Conservation (phyloP, 2,113 vertebrate species). For the Anas platyrhynchos region DNA sequence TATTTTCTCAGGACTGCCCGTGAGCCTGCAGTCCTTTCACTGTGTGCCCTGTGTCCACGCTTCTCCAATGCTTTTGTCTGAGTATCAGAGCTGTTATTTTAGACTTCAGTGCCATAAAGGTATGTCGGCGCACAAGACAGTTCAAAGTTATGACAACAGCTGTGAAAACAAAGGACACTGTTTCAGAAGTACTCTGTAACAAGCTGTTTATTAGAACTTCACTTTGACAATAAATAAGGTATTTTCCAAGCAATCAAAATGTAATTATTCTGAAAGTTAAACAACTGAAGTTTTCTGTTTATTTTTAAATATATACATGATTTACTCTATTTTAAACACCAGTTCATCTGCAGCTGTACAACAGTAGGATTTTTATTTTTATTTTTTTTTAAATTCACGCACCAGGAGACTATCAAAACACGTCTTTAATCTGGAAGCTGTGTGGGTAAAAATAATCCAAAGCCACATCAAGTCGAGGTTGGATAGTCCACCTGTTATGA, state of each 20-base stretch:
- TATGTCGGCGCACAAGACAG: background rate
- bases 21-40: background rate
- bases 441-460: background rate
- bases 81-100: background rate
- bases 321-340: conserved; percentile 58
- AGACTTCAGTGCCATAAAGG: background rate
- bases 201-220: conserved; percentile 69
- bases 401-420: background rate
- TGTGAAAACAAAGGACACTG: background rate
- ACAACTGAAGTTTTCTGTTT: conserved; percentile 43
- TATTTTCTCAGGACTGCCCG: background rate
- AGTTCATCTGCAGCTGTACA: conserved; percentile 38
- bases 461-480: background rate
- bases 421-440: background rate
- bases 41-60: too few species aligned
- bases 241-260: conserved; percentile 53
- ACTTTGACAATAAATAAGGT: conserved; percentile 68
- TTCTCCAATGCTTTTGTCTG: background rate
- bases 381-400: background rate
- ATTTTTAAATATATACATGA: conserved; percentile 57
- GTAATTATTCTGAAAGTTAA: conserved; percentile 71
- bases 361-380: background rate
- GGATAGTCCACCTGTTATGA: background rate
- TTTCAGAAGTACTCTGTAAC: conserved; percentile 30
- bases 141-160: background rate